These are phyloP conservation scores for Aleiodes sp. DNA, from an alignment of 1,140 invertebrate species.

Conservation along the genomic window DNA sequence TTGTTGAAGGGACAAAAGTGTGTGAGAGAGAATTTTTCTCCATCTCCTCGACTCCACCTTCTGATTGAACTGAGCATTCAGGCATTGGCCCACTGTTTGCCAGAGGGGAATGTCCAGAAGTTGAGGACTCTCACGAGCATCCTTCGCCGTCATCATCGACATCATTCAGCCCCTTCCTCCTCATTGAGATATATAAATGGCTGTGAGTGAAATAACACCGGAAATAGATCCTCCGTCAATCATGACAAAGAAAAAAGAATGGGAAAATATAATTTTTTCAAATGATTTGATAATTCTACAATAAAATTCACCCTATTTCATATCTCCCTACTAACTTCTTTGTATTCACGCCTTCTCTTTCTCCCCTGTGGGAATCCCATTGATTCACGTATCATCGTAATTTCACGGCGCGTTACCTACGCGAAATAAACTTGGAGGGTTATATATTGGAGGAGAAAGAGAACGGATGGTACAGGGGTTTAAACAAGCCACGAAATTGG, in stretches of 20 bases:
- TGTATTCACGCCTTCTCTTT: no score
- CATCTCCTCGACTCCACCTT: conserved; percentile 22
- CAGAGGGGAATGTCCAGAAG: not conserved
- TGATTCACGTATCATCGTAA: conserved; percentile 67
- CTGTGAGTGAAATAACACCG: no score
- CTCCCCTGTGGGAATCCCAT: conserved; percentile 42
- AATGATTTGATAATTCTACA: conserved; percentile 2
- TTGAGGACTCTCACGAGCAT: not conserved
- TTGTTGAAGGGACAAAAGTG: conserved; percentile 46
- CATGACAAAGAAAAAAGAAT: not conserved
- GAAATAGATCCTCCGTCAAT: not conserved
- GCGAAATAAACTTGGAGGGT: conserved; percentile 65
- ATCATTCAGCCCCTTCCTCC: not conserved
- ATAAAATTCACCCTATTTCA: conserved; percentile 21
- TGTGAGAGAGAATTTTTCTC: no score
- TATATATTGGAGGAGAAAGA: conserved; percentile 37
- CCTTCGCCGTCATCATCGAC: not conserved
- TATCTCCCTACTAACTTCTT: conserved; percentile 36
- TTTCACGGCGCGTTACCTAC: conserved; percentile 67
- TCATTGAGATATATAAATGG: no score
- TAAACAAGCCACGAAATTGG: conserved; percentile 67
- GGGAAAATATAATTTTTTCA: not conserved
- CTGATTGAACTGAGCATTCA: not conserved
- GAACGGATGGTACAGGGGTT: conserved; percentile 55
- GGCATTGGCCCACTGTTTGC: conserved; percentile 7